These are phyloP conservation scores for Argyresthia goedartella DNA, from an alignment of 2,888 invertebrate genomes.

Conservation along the genomic window DNA sequence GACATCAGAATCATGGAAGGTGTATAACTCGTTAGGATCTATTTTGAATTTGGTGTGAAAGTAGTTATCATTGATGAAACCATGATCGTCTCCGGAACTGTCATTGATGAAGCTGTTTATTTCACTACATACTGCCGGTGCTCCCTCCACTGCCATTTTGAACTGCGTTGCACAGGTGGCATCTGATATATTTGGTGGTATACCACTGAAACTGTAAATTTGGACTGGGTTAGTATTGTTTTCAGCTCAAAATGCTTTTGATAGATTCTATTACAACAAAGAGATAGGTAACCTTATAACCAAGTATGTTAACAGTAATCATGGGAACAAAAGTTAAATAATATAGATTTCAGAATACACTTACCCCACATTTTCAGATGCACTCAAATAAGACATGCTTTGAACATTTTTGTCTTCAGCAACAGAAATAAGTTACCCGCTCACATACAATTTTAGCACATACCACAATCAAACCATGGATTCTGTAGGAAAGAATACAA, in stretches of 20 bases:
- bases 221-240: too few species aligned
- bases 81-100: conserved; percentile 52
- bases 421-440: background rate
- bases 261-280: background rate
- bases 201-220: conserved; percentile 54
- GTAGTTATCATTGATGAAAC: conserved; percentile 56
- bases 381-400: conserved; percentile 69
- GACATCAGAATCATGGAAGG: conserved; percentile 63
- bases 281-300: background rate
- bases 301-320: too few species aligned
- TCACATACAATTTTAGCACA: too few species aligned
- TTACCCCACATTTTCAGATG: conserved; percentile 68
- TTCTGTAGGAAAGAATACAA: too few species aligned
- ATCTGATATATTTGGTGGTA: conserved; percentile 65
- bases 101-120: conserved; percentile 58
- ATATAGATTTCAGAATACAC: too few species aligned
- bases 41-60: conserved; percentile 63
- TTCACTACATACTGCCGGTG: conserved; percentile 51
- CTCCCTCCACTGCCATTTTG: conserved; percentile 62
- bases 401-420: conserved; percentile 33
- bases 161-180: conserved; percentile 63
- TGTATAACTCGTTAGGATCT: conserved; percentile 62
- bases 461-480: too few species aligned
- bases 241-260: background rate
- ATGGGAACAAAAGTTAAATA: too few species aligned